phyloP scores from a whole-genome alignment of 2,113 vertebrate species.

The Camelus dromedarius region DNA sequence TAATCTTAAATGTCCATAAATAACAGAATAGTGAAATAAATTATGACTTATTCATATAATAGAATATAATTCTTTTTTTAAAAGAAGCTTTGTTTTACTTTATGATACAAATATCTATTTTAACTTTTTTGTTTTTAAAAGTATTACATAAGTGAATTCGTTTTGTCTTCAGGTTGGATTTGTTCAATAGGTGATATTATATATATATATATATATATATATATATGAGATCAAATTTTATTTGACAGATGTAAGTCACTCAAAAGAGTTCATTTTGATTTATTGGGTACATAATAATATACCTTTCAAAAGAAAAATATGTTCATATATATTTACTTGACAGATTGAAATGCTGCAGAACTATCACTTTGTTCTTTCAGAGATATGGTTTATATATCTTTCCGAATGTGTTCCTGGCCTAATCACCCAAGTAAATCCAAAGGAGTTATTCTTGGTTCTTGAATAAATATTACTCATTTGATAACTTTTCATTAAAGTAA shows the following conservation, averaged over 20 bases:
- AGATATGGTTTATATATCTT: slow-evolving; percentile 5
- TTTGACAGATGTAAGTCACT: slow-evolving; percentile 70
- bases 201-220: neutral
- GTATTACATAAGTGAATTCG: neutral
- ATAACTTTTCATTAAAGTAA: slow-evolving; percentile 76
- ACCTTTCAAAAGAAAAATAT: slow-evolving; percentile 73
- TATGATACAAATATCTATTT: slow-evolving; percentile 3
- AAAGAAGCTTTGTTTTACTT: slow-evolving; percentile 42
- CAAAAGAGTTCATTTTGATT: slow-evolving; percentile 65
- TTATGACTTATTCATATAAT: neutral
- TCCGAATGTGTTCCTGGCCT: slow-evolving; percentile 54
- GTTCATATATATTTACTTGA: slow-evolving; percentile 67
- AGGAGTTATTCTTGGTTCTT: slow-evolving; percentile 46
- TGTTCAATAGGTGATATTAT: slow-evolving; percentile 27
- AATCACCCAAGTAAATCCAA: slow-evolving; percentile 62
- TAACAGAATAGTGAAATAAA: neutral
- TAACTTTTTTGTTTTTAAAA: slow-evolving; percentile 5
- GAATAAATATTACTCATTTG: slow-evolving; percentile 71
- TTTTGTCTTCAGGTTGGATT: slow-evolving; percentile 41
- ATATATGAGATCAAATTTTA: neutral
- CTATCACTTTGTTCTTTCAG: slow-evolving; percentile 53
- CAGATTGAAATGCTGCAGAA: slow-evolving; percentile 70
- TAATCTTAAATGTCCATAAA: slow-evolving; percentile 19
- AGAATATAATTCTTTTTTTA: slow-evolving; percentile 28
- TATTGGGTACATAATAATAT: slow-evolving; percentile 56